Evolutionary conservation across 2,888 invertebrate species (phyloP), one percentile per base, ranked within the genome.

Genomic region (Drosophila koepferae): DNA sequence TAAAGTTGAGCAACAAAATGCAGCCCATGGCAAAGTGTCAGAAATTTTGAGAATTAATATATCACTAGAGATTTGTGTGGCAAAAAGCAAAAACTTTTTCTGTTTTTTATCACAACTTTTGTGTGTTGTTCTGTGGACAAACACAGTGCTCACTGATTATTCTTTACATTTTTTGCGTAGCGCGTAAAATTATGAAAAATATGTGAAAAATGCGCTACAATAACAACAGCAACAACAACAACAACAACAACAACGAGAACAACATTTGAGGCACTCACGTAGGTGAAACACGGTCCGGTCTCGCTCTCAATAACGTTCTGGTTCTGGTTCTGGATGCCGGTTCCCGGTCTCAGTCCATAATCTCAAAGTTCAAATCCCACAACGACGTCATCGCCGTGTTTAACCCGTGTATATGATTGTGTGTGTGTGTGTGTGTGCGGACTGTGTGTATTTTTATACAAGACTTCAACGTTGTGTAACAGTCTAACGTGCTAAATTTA

Each of bases 111-210:
- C 43, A 72, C 65, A 75, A 75, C 51, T 79, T 79, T 40, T 40
- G 41, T 18, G 8, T 41, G 23, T 58, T 44, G 28, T 44, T 9
- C 2, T 51, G 61, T 41, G 16, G 9, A 53, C 54, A 54, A 66
- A 49, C 62, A 58, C 72, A 65, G 46, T 67, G 64, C 63, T 63
- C 55, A 63, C 46, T 64, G 46, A 38, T 63, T 66, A 31, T 60
- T 66, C 53, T 28, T 36, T 56, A 44, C 41, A 41, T 68, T 65
- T 64, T 59, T 44, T 34, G 63, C 46, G 63, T 62, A 58, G 59
- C 73, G 81, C 84, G 81, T 75, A 64, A 76, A 84, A 86, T 89
- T 89, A 89, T 89, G 81, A 84, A 79, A 85, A 86, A 89, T 85
- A 79, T 85, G 89, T 89, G 81, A 74, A 72, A 82, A 77, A 67